Percentiles rank a stretch among this genome's conserved stretches.
Evolutionary conservation across 1,140 invertebrate species (phyloP).

Genomic region (Drosophila aff.): DNA sequence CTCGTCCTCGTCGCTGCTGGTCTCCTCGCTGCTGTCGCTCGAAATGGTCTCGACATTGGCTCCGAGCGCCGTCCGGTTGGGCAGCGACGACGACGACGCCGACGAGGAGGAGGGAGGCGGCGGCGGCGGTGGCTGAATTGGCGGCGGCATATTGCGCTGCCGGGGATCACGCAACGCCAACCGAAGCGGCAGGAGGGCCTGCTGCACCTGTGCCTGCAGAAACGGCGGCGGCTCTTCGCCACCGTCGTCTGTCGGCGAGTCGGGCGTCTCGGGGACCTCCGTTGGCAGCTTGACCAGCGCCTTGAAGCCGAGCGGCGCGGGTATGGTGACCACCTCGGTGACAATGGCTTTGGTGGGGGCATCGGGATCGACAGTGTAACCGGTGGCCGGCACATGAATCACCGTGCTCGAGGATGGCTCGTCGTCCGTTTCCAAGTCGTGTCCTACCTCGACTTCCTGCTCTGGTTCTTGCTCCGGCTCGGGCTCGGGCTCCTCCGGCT

Average conservation of each 20-base stretch:
- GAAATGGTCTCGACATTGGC: slow-evolving; percentile 69
- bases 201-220: not conserved
- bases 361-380: slow-evolving; percentile 17
- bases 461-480: not conserved
- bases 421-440: slow-evolving; percentile 26
- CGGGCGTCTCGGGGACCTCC: slow-evolving; percentile 28
- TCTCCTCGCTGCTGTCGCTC: slow-evolving; percentile 46
- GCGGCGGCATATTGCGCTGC: slow-evolving; percentile 24
- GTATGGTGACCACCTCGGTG: slow-evolving; percentile 45
- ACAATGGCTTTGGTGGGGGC: slow-evolving; percentile 35
- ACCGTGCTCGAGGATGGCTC: slow-evolving; percentile 21
- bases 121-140: not conserved
- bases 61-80: slow-evolving; percentile 32
- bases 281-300: not conserved
- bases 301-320: slow-evolving; percentile 27
- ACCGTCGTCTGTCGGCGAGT: slow-evolving; percentile 60
- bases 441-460: not conserved
- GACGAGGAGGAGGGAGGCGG: not conserved
- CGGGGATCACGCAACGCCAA: slow-evolving; percentile 49
- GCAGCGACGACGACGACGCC: not conserved
- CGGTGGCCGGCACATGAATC: slow-evolving; percentile 9
- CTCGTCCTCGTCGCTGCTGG: not conserved
- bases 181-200: not conserved
- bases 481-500: slow-evolving; percentile 1
- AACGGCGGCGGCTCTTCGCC: slow-evolving; percentile 23